Evolutionary conservation across 1,140 invertebrate genomes (phyloP).

Genomic region (Arctopsyche grandis): DNA sequence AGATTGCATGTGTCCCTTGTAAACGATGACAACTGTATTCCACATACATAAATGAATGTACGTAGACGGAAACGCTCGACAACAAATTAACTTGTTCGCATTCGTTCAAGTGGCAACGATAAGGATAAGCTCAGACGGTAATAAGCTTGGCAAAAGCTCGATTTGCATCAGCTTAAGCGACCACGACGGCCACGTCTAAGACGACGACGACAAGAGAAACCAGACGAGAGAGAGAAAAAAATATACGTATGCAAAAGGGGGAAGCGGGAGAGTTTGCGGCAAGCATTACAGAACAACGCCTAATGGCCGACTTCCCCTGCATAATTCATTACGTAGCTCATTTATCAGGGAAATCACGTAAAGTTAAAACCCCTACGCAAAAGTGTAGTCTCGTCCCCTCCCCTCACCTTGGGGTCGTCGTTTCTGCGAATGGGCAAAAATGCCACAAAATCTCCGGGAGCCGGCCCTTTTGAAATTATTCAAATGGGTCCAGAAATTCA

Average conservation of each 20-base stretch:
- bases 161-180: constrained; percentile 50
- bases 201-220: constrained; percentile 30
- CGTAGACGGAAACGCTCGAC: no score
- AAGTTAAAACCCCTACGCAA: constrained; percentile 47
- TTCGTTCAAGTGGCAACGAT: no score
- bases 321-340: constrained; percentile 54
- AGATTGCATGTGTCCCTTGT: no score
- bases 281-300: constrained; percentile 49
- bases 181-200: not conserved
- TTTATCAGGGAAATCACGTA: constrained; percentile 55
- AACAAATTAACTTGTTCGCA: no score
- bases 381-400: not conserved
- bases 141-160: constrained; percentile 37
- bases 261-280: constrained; percentile 20
- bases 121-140: not conserved
- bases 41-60: no score
- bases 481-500: constrained; percentile 31
- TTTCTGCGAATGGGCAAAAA: constrained; percentile 5
- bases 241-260: constrained; percentile 3
- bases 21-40: no score
- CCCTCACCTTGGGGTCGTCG: not conserved
- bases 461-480: constrained; percentile 25
- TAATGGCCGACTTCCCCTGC: constrained; percentile 53
- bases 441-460: constrained; percentile 9
- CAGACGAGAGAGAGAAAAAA: not conserved